Percentiles rank a stretch among this genome's conserved stretches.
Conservation (phyloP, 2,888 invertebrate genomes). For the Lasioglossum malachurum region DNA sequence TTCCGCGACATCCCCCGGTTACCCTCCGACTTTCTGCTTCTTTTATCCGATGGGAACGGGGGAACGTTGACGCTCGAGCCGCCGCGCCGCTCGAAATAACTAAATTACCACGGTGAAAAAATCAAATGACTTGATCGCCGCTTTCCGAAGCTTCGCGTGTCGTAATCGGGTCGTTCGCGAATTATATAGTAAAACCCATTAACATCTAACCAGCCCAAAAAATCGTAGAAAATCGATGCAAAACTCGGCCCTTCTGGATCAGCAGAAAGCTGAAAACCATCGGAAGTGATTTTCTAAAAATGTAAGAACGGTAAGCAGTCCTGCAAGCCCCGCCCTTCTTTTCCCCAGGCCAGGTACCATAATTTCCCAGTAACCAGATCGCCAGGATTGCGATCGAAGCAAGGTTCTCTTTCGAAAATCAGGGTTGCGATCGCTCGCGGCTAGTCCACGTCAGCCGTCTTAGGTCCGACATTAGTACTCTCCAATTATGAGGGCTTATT, state of each 20-base stretch:
- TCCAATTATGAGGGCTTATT: not conserved
- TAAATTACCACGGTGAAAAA: not conserved
- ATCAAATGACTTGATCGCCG: not conserved
- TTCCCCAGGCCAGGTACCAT: not conserved
- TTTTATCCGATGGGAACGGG: slow-evolving; percentile 13
- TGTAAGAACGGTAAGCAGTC: not conserved
- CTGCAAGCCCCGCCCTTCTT: not conserved
- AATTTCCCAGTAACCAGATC: not conserved
- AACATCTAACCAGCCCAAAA: not conserved
- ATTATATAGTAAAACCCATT: not conserved
- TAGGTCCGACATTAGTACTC: not conserved
- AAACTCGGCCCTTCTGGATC: not conserved
- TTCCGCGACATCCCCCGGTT: slow-evolving; percentile 57
- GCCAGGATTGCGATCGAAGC: not conserved
- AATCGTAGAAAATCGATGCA: no score
- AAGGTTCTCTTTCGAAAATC: not conserved
- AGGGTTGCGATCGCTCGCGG: not conserved
- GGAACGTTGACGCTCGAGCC: not conserved
- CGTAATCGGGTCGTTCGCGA: not conserved
- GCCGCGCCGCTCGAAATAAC: not conserved
- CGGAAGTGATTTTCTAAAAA: not conserved
- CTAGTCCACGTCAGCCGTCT: not conserved
- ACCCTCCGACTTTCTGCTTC: slow-evolving; percentile 43
- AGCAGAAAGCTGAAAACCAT: not conserved
- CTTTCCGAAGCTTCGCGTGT: not conserved